Evolutionary conservation across 2,113 vertebrate genomes (phyloP).

Genomic region (Picathartes gymnocephalus): DNA sequence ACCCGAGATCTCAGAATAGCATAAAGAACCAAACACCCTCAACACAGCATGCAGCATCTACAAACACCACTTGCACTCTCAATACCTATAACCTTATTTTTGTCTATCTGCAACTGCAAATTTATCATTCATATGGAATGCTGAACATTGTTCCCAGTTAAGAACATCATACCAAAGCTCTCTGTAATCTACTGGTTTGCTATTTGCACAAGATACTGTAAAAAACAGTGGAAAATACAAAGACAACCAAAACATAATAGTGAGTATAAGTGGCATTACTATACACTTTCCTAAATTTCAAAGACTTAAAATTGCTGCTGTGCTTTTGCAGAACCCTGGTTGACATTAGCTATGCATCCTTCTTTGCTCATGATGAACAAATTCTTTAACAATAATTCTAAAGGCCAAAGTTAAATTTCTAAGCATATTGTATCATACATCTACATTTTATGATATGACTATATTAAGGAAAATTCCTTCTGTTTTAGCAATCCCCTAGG

Average conservation of each 20-base stretch:
- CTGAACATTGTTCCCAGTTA: neutral
- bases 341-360: neutral
- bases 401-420: neutral
- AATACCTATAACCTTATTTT: neutral
- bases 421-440: neutral
- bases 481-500: neutral
- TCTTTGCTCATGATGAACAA: rapidly evolving
- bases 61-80: neutral
- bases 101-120: neutral
- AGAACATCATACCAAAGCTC: neutral
- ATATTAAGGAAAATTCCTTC: neutral
- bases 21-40: neutral
- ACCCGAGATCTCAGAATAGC: neutral
- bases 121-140: neutral
- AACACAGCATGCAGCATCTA: neutral
- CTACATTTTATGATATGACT: neutral
- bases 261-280: neutral
- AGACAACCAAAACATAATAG: neutral
- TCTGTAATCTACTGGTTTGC: neutral
- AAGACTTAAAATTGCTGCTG: neutral
- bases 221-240: neutral
- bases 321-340: neutral
- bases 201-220: neutral
- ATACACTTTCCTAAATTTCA: neutral
- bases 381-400: neutral